Conservation (phyloP, 2,888 invertebrate genomes). For the Phragmatobia fuliginosa region DNA sequence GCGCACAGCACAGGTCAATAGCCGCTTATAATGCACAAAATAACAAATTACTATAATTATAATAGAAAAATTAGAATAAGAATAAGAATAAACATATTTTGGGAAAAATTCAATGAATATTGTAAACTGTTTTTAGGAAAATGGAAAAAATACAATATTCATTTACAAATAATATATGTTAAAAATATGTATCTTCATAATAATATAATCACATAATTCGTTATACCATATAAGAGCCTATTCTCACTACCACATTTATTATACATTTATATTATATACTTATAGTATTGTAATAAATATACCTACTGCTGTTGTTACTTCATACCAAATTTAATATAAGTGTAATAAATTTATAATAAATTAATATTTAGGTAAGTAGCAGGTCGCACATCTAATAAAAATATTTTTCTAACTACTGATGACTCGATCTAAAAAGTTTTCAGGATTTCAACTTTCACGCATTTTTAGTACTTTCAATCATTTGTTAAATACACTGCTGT, state of each 20-base stretch:
- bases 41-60: conserved; percentile 42
- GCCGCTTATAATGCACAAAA: conserved; percentile 78
- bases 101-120: conserved; percentile 30
- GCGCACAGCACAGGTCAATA: conserved; percentile 53
- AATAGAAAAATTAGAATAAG: conserved; percentile 29
- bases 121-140: conserved; percentile 39
- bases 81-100: conserved; percentile 53
- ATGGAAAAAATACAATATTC: conserved; percentile 23
- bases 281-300: neutral
- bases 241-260: neutral
- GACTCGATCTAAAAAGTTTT: conserved; percentile 16
- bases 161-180: neutral
- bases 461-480: conserved; percentile 13
- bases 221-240: neutral
- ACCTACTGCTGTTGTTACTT: neutral
- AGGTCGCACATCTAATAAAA: conserved; percentile 40
- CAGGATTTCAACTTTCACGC: conserved; percentile 24
- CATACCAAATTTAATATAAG: neutral
- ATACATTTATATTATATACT: neutral
- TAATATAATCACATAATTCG: conserved; percentile 1
- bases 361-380: neutral
- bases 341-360: neutral
- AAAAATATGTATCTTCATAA: conserved; percentile 8
- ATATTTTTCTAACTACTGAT: conserved; percentile 56
- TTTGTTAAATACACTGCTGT: conserved; percentile 34